phyloP scores from a whole-genome alignment of 2,888 invertebrate species.

The Lapara coniferarum region DNA sequence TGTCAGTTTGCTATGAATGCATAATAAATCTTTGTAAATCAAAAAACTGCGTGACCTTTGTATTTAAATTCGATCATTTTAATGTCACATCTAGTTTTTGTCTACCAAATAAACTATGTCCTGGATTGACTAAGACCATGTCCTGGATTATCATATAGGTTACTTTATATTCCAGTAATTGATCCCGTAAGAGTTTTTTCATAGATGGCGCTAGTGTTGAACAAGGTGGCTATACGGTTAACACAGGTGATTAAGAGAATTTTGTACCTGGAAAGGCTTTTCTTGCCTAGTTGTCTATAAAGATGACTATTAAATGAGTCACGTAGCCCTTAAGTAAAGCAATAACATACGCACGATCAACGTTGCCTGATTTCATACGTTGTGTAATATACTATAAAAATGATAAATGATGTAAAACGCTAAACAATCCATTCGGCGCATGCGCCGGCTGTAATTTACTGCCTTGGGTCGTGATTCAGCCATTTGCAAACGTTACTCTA shows the following conservation, averaged over 20 bases:
- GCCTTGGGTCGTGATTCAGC: conserved; percentile 54
- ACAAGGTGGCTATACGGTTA: no score
- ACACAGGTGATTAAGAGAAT: no score
- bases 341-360: neutral
- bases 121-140: no score
- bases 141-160: no score
- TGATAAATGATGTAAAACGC: conserved; percentile 14
- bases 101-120: no score
- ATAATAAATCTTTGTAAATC: conserved; percentile 1
- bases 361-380: conserved; percentile 7
- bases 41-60: conserved; percentile 11
- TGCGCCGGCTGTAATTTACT: conserved; percentile 44
- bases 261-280: no score
- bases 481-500: conserved; percentile 51
- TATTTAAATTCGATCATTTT: neutral
- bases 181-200: no score
- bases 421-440: conserved; percentile 35
- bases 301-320: no score
- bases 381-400: conserved; percentile 17
- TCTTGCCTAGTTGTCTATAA: no score
- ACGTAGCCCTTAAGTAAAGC: neutral
- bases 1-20: conserved; percentile 5
- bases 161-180: no score
- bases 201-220: no score
- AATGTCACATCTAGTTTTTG: conserved; percentile 15